Evolutionary conservation across 2,888 invertebrate species (phyloP), one percentile per base, ranked within the genome.

Genomic region (Peribatodes rhomboidaria): DNA sequence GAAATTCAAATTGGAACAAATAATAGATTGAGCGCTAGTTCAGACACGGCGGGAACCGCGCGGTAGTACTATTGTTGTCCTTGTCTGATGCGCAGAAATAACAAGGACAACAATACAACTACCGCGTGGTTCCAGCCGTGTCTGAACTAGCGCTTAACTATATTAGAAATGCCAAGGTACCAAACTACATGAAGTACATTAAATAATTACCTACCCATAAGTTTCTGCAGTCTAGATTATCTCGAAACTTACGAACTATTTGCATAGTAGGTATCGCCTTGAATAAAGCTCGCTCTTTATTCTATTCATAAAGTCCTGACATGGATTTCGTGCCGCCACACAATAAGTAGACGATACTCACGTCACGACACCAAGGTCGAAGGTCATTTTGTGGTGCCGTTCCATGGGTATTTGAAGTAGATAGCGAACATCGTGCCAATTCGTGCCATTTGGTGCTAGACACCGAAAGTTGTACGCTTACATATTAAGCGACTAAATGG

Each of bases 361-460:
- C 37, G 58, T 35, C 58, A 58, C 33, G 39, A 75, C 75, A 77
- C 69, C 83, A 85, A 85, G 86, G 86, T 84, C 82, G 84, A 81
- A 86, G 86, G 86, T 86, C 81, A 80, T 76, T 72, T 69, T 68
- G 53, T 55, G 59, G 67, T 63, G 41, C 65, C 70, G 67, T 71
- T 71, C 44, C 69, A 68, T 68, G 69, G 59, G 50, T 62, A 67
- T 68, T 68, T 58, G 60, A 53, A 62, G 61, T 57, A 61, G 68
- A 58, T 59, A 39, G 65, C 37, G 66, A 62, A 52, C 55, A 50
- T 50, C 50, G 72, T 71, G 55, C 69, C 68, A 66, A 18, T 54
- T 50, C 50, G 72, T 71, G 55, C 69, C 68, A 66, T 20, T 54
- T 37, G 52, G 61, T 52, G 69, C 18, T 67, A 58, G 74, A 56